Conservation (phyloP, 2,888 invertebrate genomes). For the Abscondita cerata region DNA sequence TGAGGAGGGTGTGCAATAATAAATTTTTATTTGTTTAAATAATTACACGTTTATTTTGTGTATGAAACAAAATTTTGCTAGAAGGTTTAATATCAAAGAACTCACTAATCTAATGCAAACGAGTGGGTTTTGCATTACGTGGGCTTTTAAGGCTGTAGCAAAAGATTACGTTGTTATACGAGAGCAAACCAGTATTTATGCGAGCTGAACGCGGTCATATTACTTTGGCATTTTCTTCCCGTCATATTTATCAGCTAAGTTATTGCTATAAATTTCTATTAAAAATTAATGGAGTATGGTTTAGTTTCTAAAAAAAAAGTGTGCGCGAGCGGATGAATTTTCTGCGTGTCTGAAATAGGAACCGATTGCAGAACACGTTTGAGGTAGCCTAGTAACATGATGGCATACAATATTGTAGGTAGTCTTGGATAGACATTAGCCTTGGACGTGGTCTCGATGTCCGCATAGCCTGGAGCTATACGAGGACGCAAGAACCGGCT, state of each 20-base stretch:
- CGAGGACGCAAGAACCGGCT: conserved; percentile 46
- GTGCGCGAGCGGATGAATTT: background rate
- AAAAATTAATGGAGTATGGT: conserved; percentile 14
- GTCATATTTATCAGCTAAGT: conserved; percentile 1
- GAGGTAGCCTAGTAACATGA: conserved; percentile 39
- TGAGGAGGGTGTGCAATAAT: too few species aligned
- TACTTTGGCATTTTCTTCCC: conserved; percentile 23
- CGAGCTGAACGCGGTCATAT: conserved; percentile 16
- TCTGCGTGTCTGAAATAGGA: background rate
- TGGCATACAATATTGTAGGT: conserved; percentile 35
- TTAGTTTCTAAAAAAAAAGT: background rate
- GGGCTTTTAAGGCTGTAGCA: conserved; percentile 33
- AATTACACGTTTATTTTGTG: too few species aligned
- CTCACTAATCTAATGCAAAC: conserved; percentile 33
- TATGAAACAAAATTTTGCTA: conserved; percentile 2
- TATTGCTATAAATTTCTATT: conserved; percentile 21
- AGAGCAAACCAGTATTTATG: conserved; percentile 32
- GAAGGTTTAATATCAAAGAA: conserved; percentile 25
- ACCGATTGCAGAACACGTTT: conserved; percentile 4
- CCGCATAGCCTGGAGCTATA: conserved; percentile 36
- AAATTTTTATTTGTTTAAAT: too few species aligned
- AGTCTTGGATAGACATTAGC: conserved; percentile 32
- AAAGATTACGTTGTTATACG: conserved; percentile 33
- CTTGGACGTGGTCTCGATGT: conserved; percentile 40
- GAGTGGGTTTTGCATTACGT: conserved; percentile 31